A percentile compares a stretch with the other conserved stretches of the same genome.
These are phyloP conservation scores for Chelidonichthys spinosus DNA, from an alignment of 2,797 vertebrate species.

Conservation along the genomic window DNA sequence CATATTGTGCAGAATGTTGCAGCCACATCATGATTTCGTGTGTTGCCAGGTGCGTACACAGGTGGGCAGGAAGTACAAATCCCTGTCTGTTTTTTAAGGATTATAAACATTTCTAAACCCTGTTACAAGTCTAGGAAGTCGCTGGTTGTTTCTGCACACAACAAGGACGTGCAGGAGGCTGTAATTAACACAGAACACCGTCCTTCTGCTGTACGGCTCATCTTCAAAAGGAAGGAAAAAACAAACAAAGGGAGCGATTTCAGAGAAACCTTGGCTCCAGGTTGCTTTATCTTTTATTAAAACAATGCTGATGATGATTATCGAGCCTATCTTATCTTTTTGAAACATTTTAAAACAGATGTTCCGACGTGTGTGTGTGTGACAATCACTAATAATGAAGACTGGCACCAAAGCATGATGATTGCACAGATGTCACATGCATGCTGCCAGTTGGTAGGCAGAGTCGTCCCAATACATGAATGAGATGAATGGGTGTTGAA, in stretches of 20 bases:
- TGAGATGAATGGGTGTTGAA: background rate
- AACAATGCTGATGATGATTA: slow-evolving; percentile 1
- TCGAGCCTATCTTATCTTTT: background rate
- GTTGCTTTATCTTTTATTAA: slow-evolving; percentile 19
- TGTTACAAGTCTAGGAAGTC: slow-evolving; percentile 1
- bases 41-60: background rate
- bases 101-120: background rate
- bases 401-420: background rate
- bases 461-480: background rate
- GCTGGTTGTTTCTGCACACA: slow-evolving; percentile 13
- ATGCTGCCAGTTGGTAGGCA: background rate
- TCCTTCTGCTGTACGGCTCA: slow-evolving; percentile 6
- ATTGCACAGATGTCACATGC: background rate
- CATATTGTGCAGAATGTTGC: no score
- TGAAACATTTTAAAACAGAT: background rate
- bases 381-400: background rate
- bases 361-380: background rate
- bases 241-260: slow-evolving; percentile 21
- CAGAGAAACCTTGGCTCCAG: slow-evolving; percentile 15
- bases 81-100: background rate
- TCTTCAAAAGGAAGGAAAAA: slow-evolving; percentile 24
- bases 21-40: background rate
- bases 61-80: background rate
- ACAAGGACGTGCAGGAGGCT: slow-evolving; percentile 14
- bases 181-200: slow-evolving; percentile 25